Base-by-base conservation (phyloP, 2,113 vertebrate species). In the Leucosticte australis region DNA sequence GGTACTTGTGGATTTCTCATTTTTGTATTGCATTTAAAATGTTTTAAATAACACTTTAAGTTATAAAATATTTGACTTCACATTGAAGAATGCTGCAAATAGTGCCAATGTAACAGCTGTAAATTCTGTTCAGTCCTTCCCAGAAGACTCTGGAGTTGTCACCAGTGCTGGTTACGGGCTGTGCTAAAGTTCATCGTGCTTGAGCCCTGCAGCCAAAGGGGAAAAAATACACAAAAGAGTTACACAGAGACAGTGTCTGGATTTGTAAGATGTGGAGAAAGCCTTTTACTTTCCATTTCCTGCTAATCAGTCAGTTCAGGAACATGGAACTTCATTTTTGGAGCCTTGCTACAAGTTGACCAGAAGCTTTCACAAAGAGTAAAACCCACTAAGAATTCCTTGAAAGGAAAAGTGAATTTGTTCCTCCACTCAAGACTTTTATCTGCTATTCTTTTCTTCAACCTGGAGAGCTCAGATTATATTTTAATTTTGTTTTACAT, bases 131-230 rank as follows among this genome's bases (percentile, higher is more conserved):
- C 53, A 47, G 73, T 70, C 83, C 55, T 41, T 82, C 11, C 13
- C 70, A 80, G 88, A 67, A 89, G 84, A 63, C 31, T 23, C 4
- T 1, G 30, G 88, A 35, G 64, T 4, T 33, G 27, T 57, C 74
- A 56, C 41, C 12, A 9, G 13, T 56, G 89, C 59, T 65, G 57
- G 26, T 55, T 30, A 20, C 0, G 17, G 69, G 50, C 35, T 42
- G 33, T 53, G 94, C 98, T 99, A 99, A 97, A 99, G 99, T 97
- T 99, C 99, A 97, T 99, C 99, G 0, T 98, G 99, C 41, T 82
- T 96, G 65, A 93, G 89, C 94, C 95, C 99, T 99, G 93, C 21
- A 95, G 70, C 42, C 80, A 56, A 94, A 88, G 57, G 22, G 8
- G 37, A 42, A 62, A 84, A 84, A 57, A 8, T 17, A n/a, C 12